Conservation (phyloP, 1,140 invertebrate genomes). For the Homarus americanus region DNA sequence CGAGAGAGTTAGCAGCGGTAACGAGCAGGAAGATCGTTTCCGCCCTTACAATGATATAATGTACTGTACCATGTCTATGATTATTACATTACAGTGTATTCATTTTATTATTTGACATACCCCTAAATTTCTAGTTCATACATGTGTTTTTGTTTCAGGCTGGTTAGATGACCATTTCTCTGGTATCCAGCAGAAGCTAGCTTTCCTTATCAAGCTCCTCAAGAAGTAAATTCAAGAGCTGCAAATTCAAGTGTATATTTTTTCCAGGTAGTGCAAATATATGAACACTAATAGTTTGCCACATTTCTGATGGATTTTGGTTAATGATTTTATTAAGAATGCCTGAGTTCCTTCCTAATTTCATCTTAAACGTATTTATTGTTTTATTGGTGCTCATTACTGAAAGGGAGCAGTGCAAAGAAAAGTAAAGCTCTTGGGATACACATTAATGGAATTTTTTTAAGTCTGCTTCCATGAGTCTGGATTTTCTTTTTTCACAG, state of each 20-base stretch:
- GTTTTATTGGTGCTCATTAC: not conserved
- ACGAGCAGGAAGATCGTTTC: too few species aligned
- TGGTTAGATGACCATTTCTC: not conserved
- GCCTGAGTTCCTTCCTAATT: too few species aligned
- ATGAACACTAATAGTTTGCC: not conserved
- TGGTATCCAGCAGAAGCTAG: not conserved
- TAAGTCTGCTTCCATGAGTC: too few species aligned
- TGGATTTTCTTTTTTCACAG: not conserved
- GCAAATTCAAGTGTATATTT: not conserved
- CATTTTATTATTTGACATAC: too few species aligned
- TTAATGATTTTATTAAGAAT: not conserved
- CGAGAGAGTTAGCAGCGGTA: too few species aligned
- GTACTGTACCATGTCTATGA: too few species aligned
- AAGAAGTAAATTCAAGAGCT: not conserved
- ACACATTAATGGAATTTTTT: not conserved
- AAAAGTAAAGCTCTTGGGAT: not conserved
- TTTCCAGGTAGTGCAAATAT: not conserved
- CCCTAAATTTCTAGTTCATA: too few species aligned
- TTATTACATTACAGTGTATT: too few species aligned
- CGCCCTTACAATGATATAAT: too few species aligned
- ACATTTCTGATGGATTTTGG: not conserved
- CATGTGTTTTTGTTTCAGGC: not conserved
- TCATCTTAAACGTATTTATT: not conserved
- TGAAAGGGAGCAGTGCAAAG: not conserved
- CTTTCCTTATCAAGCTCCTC: not conserved